These are phyloP conservation scores for Amblyjoppa proteus DNA, from an alignment of 2,888 invertebrate species.

Conservation along the genomic window DNA sequence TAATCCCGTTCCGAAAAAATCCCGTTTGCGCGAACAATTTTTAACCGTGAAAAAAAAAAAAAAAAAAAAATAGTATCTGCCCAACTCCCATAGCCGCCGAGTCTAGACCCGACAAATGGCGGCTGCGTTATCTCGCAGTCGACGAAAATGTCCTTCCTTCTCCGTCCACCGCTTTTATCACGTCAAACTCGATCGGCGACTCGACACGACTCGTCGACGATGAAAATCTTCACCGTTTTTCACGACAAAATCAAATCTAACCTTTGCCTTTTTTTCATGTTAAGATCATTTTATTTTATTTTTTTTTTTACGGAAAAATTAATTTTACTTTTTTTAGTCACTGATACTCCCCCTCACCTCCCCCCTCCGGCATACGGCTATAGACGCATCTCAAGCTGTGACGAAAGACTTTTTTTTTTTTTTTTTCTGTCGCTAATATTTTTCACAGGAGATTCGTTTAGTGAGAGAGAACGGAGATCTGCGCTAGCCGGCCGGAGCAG, in stretches of 20 bases:
- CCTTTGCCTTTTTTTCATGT: not conserved
- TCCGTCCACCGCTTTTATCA: conserved; percentile 5
- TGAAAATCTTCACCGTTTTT: conserved; percentile 2
- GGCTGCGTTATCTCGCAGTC: conserved; percentile 42
- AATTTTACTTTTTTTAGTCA: not conserved
- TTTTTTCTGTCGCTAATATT: not conserved
- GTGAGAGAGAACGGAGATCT: not conserved
- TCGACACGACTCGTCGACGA: not conserved
- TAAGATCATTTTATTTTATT: too few species aligned
- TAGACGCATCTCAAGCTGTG: not conserved
- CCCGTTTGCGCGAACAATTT: conserved; percentile 50
- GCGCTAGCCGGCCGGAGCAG: not conserved
- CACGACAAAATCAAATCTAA: not conserved
- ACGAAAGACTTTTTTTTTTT: not conserved
- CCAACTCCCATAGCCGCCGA: conserved; percentile 75
- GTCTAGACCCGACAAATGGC: conserved; percentile 59
- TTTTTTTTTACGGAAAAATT: not conserved
- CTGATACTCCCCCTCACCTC: not conserved
- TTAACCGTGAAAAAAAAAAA: conserved; percentile 39
- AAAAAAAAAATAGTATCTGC: conserved; percentile 62
- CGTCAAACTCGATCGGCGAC: conserved; percentile 1
- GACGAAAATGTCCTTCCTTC: conserved; percentile 5
- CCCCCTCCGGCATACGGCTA: not conserved
- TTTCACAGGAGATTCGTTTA: not conserved
- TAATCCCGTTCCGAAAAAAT: conserved; percentile 3